Evolutionary conservation across 2,888 invertebrate species (phyloP).

Genomic region (Acrocyrtus sp.): DNA sequence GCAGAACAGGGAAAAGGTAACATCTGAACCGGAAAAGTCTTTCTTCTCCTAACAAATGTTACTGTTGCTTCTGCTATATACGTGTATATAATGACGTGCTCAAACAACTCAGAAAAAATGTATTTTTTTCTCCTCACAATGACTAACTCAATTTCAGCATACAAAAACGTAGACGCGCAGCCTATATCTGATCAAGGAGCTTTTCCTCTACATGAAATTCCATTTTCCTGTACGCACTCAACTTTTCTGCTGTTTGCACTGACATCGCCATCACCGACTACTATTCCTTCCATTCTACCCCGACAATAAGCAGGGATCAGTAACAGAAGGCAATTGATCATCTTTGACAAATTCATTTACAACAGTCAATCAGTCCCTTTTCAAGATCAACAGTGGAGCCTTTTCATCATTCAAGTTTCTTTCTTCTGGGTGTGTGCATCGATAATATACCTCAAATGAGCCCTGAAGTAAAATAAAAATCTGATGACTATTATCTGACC

Average conservation of each 20-base stretch:
- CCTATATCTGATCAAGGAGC: no score
- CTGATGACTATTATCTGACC: conserved; percentile 2
- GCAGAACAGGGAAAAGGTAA: no score
- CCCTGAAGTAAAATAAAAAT: conserved; percentile 9
- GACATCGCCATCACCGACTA: no score
- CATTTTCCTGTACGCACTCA: no score
- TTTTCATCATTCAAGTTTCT: conserved; percentile 21
- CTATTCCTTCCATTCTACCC: no score
- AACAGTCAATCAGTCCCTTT: conserved; percentile 40
- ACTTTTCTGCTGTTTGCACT: no score
- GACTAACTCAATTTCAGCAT: no score
- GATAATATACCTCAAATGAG: conserved; percentile 17
- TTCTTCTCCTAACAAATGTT: conserved; percentile 34
- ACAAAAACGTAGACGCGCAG: no score
- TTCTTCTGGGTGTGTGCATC: conserved; percentile 15
- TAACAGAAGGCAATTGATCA: conserved; percentile 54
- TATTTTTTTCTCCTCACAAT: no score
- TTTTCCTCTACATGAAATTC: no score
- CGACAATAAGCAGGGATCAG: background rate
- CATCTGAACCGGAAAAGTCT: conserved; percentile 45
- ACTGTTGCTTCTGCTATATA: no score
- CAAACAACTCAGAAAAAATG: conserved; percentile 29
- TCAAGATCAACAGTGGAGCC: conserved; percentile 4
- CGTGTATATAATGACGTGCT: conserved; percentile 19
- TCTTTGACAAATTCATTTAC: conserved; percentile 59